These are phyloP conservation scores for Mesorhabditis spiculigera DNA, from an alignment of 2,888 invertebrate species.

Conservation along the genomic window DNA sequence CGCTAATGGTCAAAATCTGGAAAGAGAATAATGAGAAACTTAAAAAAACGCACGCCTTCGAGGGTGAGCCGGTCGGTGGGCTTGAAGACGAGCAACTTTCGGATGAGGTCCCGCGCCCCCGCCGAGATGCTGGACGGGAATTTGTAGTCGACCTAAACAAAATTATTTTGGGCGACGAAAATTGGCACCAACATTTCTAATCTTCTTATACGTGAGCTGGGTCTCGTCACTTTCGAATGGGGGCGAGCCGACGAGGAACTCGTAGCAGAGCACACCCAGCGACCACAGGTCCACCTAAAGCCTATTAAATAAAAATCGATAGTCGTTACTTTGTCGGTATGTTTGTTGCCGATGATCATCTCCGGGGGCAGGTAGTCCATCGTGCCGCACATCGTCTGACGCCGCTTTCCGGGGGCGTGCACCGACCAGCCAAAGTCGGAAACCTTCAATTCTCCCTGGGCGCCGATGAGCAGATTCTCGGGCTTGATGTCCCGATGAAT, in stretches of 20 bases:
- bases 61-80: background rate
- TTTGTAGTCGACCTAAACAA: background rate
- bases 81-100: background rate
- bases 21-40: conserved; percentile 1
- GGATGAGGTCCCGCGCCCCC: background rate
- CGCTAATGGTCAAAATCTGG: background rate
- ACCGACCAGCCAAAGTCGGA: conserved; percentile 58
- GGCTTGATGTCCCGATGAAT: conserved; percentile 54
- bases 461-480: conserved; percentile 48
- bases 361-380: conserved; percentile 65
- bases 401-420: conserved; percentile 47
- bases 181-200: conserved; percentile 52
- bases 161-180: background rate
- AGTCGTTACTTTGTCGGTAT: conserved; percentile 67
- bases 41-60: background rate
- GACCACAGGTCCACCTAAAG: conserved; percentile 83
- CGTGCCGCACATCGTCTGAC: conserved; percentile 54
- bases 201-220: conserved; percentile 61
- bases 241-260: conserved; percentile 84
- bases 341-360: conserved; percentile 82
- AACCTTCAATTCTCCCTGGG: conserved; percentile 52
- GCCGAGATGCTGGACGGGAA: background rate
- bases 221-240: conserved; percentile 76
- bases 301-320: background rate
- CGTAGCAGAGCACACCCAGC: conserved; percentile 87